These are phyloP conservation scores for Lates japonicus DNA, from an alignment of 2,797 vertebrate species.

Conservation along the genomic window DNA sequence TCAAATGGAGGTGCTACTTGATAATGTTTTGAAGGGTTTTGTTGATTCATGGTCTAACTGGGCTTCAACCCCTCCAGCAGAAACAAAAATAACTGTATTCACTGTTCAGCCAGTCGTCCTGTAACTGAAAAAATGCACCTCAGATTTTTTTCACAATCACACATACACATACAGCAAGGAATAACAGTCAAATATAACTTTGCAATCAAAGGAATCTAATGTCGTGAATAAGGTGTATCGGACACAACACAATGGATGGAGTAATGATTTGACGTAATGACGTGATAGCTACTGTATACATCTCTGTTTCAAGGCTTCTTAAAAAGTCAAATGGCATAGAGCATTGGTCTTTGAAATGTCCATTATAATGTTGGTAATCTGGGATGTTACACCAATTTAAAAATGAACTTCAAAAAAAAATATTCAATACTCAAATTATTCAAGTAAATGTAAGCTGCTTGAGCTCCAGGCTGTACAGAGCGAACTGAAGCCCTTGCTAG, in stretches of 20 bases:
- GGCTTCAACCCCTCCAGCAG: slow-evolving; percentile 29
- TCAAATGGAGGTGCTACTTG: slow-evolving; percentile 53
- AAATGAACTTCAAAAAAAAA: not conserved
- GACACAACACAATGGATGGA: slow-evolving; percentile 70
- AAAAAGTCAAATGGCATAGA: slow-evolving; percentile 39
- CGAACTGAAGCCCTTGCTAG: slow-evolving; percentile 40
- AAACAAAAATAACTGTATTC: slow-evolving; percentile 24
- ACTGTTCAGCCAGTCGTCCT: slow-evolving; percentile 45
- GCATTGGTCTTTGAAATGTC: slow-evolving; percentile 30
- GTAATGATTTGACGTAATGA: slow-evolving; percentile 62
- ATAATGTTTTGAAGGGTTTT: slow-evolving; percentile 38
- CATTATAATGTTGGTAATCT: slow-evolving; percentile 33
- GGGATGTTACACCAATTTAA: slow-evolving; percentile 24
- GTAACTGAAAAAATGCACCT: slow-evolving; percentile 42
- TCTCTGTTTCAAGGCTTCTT: slow-evolving; percentile 80
- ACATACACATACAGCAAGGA: slow-evolving; percentile 32
- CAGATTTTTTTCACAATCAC: slow-evolving; percentile 37
- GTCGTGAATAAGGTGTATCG: slow-evolving; percentile 26
- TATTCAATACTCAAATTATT: slow-evolving; percentile 9
- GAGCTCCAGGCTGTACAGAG: slow-evolving; percentile 36
- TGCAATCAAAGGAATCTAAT: slow-evolving; percentile 23
- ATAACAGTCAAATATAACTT: slow-evolving; percentile 26
- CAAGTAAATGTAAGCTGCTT: slow-evolving; percentile 21
- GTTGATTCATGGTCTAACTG: slow-evolving; percentile 29
- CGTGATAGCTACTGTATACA: slow-evolving; percentile 85